Evolutionary conservation across 1,140 invertebrate genomes (phyloP), one percentile per base, ranked within the genome.

Genomic region (Bradysia coprophila): DNA sequence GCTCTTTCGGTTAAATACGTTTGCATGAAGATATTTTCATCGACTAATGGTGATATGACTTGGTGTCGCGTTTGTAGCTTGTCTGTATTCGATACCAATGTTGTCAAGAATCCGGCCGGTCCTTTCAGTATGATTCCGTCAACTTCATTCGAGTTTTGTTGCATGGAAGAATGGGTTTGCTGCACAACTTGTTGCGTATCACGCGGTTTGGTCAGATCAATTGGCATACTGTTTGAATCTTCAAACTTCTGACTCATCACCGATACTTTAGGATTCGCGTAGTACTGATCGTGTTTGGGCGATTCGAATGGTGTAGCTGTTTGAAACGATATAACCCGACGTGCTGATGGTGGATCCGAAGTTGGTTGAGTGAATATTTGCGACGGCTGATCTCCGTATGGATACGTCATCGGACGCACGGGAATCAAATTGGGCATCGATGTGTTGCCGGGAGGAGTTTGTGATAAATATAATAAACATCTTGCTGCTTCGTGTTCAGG

Each of bases 401-500:
- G 40, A 42, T 45, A 44, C 38, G 21, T 36, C 22, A 43, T 28
- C 19, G 32, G n/a, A 21, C 5, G 9, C 4, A 4, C 18, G 2
- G 36, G 36, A 4, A 38, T 20, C 19, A 10, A 31, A 23, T 39
- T 37, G 6, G 36, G 16, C 16, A n/a, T n/a, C n/a, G n/a, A 16
- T 9, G n/a, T 2, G 20, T 2, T 42, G 15, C n/a, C 16, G 6
- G 16, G 6, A 11, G 21, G 32, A 21, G 40, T 21, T 21, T 22
- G 72, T 0, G 79, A 81, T 10, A 92, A 63, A 46, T 82, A 84
- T 10, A 93, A 58, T 24, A 94, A 61, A 54, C 88, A 84, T 44
- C 81, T 76, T 0, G 87, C 88, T 2, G 86, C 87, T 65, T 93
- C 89, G 49, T 87, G 81, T 56, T 92, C 87, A 46, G 81, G 69